phyloP scores from a whole-genome alignment of 2,888 invertebrate genomes.

The Dicyrtomina minuta region DNA sequence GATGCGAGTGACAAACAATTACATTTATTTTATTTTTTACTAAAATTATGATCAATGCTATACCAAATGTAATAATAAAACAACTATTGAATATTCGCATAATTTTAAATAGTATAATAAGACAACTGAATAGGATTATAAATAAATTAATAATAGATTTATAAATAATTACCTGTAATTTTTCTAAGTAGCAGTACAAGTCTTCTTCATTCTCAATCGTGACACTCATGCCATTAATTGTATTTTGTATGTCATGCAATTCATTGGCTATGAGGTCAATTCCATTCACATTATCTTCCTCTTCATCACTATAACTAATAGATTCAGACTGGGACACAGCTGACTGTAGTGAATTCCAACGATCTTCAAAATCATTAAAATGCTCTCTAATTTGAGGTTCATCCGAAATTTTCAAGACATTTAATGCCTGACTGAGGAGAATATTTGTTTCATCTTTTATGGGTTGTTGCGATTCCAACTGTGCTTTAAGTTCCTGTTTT shows the following conservation, averaged over 20 bases:
- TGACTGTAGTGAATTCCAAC: slow-evolving; percentile 62
- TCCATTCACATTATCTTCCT: slow-evolving; percentile 66
- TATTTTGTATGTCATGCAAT: slow-evolving; percentile 69
- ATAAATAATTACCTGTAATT: slow-evolving; percentile 63
- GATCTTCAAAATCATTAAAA: slow-evolving; percentile 73
- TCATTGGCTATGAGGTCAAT: slow-evolving; percentile 74
- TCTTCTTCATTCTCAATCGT: slow-evolving; percentile 82
- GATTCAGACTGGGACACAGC: slow-evolving; percentile 45
- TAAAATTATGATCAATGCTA: too few relatives aligned
- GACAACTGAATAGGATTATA: too few relatives aligned
- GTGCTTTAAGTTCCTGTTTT: slow-evolving; percentile 74
- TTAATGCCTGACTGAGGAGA: slow-evolving; percentile 74
- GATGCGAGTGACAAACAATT: not conserved
- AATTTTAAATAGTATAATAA: too few relatives aligned
- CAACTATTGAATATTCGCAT: not conserved
- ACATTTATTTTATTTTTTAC: not conserved
- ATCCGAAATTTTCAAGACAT: slow-evolving; percentile 78
- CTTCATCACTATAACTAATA: slow-evolving; percentile 41
- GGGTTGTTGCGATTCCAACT: slow-evolving; percentile 79
- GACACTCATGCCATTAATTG: slow-evolving; percentile 71
- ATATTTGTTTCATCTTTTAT: slow-evolving; percentile 71
- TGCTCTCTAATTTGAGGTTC: slow-evolving; percentile 78
- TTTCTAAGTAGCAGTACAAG: slow-evolving; percentile 75
- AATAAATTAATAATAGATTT: too few relatives aligned
- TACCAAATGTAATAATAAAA: too few relatives aligned